Evolutionary conservation across 1,140 invertebrate species (phyloP).

Genomic region (Pogonomyrmex barbatus): DNA sequence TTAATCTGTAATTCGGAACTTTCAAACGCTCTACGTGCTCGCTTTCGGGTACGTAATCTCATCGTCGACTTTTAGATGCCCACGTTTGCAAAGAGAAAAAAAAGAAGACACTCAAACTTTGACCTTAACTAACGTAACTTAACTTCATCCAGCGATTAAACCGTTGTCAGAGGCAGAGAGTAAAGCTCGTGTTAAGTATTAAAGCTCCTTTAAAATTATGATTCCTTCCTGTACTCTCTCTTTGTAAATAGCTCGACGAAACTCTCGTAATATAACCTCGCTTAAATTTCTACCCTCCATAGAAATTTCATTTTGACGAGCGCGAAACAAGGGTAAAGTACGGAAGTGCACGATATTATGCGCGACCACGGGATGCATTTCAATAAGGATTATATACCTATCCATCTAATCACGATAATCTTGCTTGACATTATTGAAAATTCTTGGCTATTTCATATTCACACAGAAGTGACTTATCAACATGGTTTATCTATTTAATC

Average conservation of each 20-base stretch:
- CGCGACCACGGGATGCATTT: constrained; percentile 41
- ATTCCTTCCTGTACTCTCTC: constrained; percentile 53
- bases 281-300: constrained; percentile 58
- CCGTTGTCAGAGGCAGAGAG: constrained; percentile 53
- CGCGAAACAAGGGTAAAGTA: constrained; percentile 56
- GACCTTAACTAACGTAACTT: constrained; percentile 61
- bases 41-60: constrained; percentile 37
- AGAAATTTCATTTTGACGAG: constrained; percentile 64
- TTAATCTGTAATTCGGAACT: constrained; percentile 32
- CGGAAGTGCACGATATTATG: constrained; percentile 44
- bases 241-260: constrained; percentile 59
- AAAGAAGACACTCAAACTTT: constrained; percentile 31
- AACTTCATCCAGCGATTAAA: constrained; percentile 71
- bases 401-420: constrained; percentile 51
- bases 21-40: constrained; percentile 23
- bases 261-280: constrained; percentile 55
- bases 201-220: constrained; percentile 58
- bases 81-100: constrained; percentile 27
- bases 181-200: constrained; percentile 40
- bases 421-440: constrained; percentile 39
- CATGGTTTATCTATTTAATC: not conserved
- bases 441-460: not conserved
- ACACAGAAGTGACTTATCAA: not conserved
- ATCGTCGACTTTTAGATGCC: constrained; percentile 33
- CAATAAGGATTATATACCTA: constrained; percentile 49